Conservation (phyloP, 2,888 invertebrate species). For the Cantharis flavilabris region DNA sequence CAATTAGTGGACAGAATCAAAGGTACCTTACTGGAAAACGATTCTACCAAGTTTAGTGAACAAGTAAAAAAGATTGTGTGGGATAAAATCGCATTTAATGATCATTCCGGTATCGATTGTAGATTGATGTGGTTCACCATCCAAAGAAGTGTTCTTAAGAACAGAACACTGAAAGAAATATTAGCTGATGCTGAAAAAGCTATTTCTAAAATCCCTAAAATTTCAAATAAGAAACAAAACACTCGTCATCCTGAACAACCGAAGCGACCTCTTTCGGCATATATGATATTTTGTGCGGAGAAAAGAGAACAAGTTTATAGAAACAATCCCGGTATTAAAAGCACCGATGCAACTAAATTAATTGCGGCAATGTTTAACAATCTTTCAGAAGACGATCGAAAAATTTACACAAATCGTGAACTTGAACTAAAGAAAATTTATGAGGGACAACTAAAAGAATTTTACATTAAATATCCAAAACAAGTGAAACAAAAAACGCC, state of each 20-base stretch:
- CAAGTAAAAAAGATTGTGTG: background rate
- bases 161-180: background rate
- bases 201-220: background rate
- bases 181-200: background rate
- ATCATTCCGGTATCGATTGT: background rate
- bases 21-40: background rate
- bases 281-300: background rate
- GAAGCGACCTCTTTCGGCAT: background rate
- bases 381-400: background rate
- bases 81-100: background rate
- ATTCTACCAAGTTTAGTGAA: background rate
- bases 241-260: background rate
- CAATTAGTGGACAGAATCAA: background rate
- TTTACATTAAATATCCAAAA: background rate
- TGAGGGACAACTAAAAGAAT: background rate
- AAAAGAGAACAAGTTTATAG: background rate
- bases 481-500: background rate
- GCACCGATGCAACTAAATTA: background rate
- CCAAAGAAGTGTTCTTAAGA: background rate
- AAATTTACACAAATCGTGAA: background rate
- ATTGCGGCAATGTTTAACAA: background rate
- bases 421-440: background rate
- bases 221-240: background rate
- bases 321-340: background rate
- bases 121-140: background rate